These are phyloP conservation scores for Lepus americanus DNA, from an alignment of 2,113 vertebrate species.

Conservation along the genomic window DNA sequence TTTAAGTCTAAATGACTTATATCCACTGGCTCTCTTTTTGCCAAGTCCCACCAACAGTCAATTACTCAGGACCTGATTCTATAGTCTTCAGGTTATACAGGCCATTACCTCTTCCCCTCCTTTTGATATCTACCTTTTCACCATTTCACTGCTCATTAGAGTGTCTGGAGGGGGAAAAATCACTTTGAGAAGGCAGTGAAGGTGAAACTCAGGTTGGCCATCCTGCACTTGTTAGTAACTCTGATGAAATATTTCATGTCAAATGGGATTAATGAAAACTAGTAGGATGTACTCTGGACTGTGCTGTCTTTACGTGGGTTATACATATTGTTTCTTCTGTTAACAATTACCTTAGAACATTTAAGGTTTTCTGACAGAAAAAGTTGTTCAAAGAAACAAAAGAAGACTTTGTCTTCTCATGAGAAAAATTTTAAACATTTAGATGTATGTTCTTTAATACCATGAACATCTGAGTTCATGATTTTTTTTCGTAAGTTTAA, in stretches of 20 bases:
- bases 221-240: constrained; percentile 60
- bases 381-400: constrained; percentile 36
- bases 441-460: background rate
- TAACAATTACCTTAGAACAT: background rate
- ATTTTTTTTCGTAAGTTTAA: background rate
- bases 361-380: constrained; percentile 14
- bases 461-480: background rate
- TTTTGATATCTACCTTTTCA: background rate
- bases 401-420: background rate
- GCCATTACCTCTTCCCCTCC: constrained; percentile 37
- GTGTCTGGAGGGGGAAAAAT: constrained; percentile 19
- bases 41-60: constrained; percentile 66
- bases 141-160: constrained; percentile 65
- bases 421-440: constrained; percentile 33
- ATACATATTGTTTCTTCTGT: background rate
- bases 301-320: background rate
- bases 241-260: constrained; percentile 50
- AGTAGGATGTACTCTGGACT: background rate
- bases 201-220: constrained; percentile 61
- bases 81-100: constrained; percentile 68
- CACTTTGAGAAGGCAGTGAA: constrained; percentile 55
- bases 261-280: constrained; percentile 42
- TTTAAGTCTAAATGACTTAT: constrained; percentile 70
- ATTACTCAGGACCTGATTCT: constrained; percentile 51
- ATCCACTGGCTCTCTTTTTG: constrained; percentile 36